Conservation (phyloP, 1,140 invertebrate genomes). For the Zaprionus nigranus region DNA sequence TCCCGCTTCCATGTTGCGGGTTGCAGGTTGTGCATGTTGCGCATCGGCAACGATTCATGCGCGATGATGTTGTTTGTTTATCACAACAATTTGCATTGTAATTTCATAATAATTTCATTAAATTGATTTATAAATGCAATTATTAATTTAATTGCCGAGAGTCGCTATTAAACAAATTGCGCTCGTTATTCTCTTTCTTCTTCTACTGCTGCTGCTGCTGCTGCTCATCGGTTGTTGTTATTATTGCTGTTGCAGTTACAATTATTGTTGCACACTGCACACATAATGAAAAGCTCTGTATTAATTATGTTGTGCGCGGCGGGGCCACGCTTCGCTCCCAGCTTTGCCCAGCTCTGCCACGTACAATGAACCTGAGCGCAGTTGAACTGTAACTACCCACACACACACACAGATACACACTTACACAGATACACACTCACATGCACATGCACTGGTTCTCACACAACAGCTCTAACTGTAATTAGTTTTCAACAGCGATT, state of each 20-base stretch:
- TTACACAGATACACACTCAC: not conserved
- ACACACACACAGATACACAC: not conserved
- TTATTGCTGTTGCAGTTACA: constrained; percentile 2
- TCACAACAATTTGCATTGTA: constrained; percentile 42
- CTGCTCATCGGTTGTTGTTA: constrained; percentile 2
- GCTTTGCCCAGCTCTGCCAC: not conserved
- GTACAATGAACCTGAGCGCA: constrained; percentile 38
- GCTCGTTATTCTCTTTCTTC: not conserved
- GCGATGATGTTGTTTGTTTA: constrained; percentile 20
- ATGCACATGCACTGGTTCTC: not conserved
- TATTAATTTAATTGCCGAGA: constrained; percentile 53
- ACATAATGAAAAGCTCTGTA: constrained; percentile 41
- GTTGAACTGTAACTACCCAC: constrained; percentile 17
- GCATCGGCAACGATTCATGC: not conserved
- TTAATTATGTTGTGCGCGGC: constrained; percentile 42
- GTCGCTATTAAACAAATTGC: constrained; percentile 29
- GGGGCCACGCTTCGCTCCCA: constrained; percentile 2
- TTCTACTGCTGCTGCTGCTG: not conserved
- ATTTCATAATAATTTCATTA: constrained; percentile 71
- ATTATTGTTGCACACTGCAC: constrained; percentile 27
- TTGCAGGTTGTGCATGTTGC: constrained; percentile 6
- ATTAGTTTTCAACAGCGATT: constrained; percentile 20
- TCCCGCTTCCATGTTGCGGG: constrained; percentile 10
- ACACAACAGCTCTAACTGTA: constrained; percentile 8
- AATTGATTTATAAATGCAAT: constrained; percentile 77